These are phyloP conservation scores for Campylomormyrus numenius DNA, from an alignment of 2,113 vertebrate genomes.

Conservation along the genomic window DNA sequence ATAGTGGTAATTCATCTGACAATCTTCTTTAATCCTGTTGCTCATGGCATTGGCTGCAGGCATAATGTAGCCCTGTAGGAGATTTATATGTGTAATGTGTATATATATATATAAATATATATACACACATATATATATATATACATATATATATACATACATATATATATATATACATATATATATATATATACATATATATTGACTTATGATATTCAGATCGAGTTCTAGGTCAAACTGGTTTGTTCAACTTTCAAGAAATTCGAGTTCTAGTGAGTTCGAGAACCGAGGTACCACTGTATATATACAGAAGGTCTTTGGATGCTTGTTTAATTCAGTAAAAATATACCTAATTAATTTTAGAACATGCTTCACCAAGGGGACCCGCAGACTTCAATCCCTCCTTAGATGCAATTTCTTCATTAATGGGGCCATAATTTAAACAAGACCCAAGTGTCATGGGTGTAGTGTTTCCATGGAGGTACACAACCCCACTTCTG, in stretches of 20 bases:
- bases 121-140: too few species aligned
- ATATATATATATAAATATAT: too few species aligned
- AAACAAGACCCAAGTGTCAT: neutral
- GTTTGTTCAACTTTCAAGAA: too few species aligned
- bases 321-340: neutral
- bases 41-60: neutral
- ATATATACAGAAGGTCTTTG: neutral
- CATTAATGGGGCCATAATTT: neutral
- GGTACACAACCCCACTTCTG: neutral
- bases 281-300: too few species aligned
- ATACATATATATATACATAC: too few species aligned
- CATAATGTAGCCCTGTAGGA: neutral
- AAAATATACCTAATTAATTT: neutral
- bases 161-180: too few species aligned
- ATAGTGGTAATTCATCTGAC: neutral
- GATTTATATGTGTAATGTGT: too few species aligned
- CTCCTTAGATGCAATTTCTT: neutral
- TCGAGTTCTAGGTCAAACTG: too few species aligned
- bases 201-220: too few species aligned
- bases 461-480: neutral
- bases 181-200: too few species aligned
- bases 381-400: neutral
- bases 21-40: neutral
- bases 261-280: too few species aligned
- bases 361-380: neutral